Evolutionary conservation across 2,113 vertebrate genomes (phyloP), one percentile per base, ranked within the genome.

Genomic region (Rhinopomastus cyanomelas): DNA sequence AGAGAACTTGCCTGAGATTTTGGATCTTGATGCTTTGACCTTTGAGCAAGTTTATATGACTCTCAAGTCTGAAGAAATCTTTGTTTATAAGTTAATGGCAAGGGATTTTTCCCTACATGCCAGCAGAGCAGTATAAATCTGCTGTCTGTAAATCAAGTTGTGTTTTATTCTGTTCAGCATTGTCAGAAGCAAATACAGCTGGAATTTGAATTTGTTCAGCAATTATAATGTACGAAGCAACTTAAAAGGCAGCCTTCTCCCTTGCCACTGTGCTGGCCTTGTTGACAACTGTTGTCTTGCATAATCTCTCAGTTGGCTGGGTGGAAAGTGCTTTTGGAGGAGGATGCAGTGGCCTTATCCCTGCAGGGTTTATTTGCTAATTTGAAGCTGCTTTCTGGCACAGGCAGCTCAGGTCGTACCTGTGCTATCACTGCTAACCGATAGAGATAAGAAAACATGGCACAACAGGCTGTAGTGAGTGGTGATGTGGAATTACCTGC

Each of bases 171-270:
- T 86, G 59, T 84, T 89, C 73, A 76, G 34, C 1, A 1, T 59
- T 88, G 73, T 95, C 88, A 90, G 90, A 90, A 81, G 94, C 66
- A 91, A 78, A 93, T 81, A 73, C 90, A 95, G 81, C 83, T 95
- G 94, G 90, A 90, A 64, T 95, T 88, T 62, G 53, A 81, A 86
- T 92, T 94, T 75, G 29, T 88, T n/a, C 84, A 59, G 83, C 62
- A 84, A 42, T 20, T 82, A 61, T 94, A 93, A 87, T 91, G 62
- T 65, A 79, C 66, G 76, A 91, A 93, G 79, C 72, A 93, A 77
- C 36, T 88, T 83, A 84, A 87, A 88, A 93, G 42, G 42, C 83
- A 75, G 51, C 55, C 90, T 79, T 69, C 30, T 55, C 32, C 51
- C 62, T 87, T 91, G 93, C 93, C 94, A 95, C 92, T 90, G 86